phyloP scores from a whole-genome alignment of 2,888 invertebrate species.

The Alcis repandata region DNA sequence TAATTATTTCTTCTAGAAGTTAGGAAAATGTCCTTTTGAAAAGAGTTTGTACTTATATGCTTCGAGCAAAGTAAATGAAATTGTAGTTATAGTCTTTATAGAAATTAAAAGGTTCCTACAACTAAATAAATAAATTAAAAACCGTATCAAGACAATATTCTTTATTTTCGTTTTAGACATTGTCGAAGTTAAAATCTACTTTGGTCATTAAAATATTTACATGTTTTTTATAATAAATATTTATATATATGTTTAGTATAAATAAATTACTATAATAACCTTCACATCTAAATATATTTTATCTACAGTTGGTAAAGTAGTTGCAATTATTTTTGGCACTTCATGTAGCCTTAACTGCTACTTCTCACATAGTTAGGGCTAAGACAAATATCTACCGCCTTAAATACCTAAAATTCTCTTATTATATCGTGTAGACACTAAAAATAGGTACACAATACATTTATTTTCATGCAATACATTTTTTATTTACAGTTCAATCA shows the following conservation, averaged over 20 bases:
- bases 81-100: background rate
- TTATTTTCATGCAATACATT: background rate
- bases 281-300: slow-evolving; percentile 16
- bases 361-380: background rate
- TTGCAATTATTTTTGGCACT: slow-evolving; percentile 7
- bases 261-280: slow-evolving; percentile 3
- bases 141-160: slow-evolving; percentile 20
- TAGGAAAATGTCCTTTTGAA: no score
- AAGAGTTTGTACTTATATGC: no score
- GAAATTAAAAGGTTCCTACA: background rate
- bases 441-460: background rate
- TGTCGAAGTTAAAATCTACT: slow-evolving; percentile 24
- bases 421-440: background rate
- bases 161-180: slow-evolving; percentile 24
- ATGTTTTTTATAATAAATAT: slow-evolving; percentile 10
- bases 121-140: slow-evolving; percentile 3
- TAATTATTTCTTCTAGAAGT: background rate
- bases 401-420: slow-evolving; percentile 8
- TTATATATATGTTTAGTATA: slow-evolving; percentile 6
- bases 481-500: background rate
- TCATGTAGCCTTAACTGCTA: slow-evolving; percentile 6
- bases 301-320: background rate
- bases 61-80: background rate
- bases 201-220: slow-evolving; percentile 37
- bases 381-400: background rate